phyloP scores from a whole-genome alignment of 1,140 invertebrate genomes.

The Hestina assimilis region DNA sequence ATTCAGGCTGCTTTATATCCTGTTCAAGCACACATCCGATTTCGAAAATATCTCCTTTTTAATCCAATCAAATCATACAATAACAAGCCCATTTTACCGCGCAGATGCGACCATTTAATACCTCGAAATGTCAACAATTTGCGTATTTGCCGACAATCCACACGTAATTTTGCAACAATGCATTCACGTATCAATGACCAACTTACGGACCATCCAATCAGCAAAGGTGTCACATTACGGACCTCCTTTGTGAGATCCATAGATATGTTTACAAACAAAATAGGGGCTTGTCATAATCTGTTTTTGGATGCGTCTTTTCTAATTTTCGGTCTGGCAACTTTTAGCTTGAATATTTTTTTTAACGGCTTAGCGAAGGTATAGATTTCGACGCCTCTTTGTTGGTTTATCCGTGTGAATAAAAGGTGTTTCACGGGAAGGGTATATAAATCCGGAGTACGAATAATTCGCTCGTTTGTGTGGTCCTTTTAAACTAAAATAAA shows the following conservation, averaged over 20 bases:
- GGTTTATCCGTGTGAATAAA: slow-evolving; percentile 58
- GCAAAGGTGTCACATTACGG: slow-evolving; percentile 72
- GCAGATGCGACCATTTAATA: slow-evolving; percentile 55
- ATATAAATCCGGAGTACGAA: slow-evolving; percentile 49
- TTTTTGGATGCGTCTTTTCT: slow-evolving; percentile 67
- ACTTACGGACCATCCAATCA: slow-evolving; percentile 61
- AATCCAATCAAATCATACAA: slow-evolving; percentile 52
- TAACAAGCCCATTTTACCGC: slow-evolving; percentile 35
- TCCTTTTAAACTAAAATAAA: slow-evolving; percentile 52
- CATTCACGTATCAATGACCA: slow-evolving; percentile 62
- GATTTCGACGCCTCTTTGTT: slow-evolving; percentile 74
- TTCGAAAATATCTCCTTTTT: slow-evolving; percentile 29
- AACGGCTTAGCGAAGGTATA: slow-evolving; percentile 58
- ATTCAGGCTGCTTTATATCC: neutral
- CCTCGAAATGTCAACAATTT: slow-evolving; percentile 68
- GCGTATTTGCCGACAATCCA: slow-evolving; percentile 56
- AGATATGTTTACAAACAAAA: slow-evolving; percentile 76
- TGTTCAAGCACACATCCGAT: slow-evolving; percentile 46
- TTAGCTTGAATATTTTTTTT: slow-evolving; percentile 60
- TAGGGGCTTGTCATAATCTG: slow-evolving; percentile 75
- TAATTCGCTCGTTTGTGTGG: slow-evolving; percentile 61
- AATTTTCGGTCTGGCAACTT: slow-evolving; percentile 64
- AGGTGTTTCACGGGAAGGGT: slow-evolving; percentile 63
- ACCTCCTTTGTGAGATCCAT: slow-evolving; percentile 45
- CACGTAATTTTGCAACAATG: slow-evolving; percentile 45